Evolutionary conservation across 2,113 vertebrate species (phyloP).

Genomic region (Nibea coibor): DNA sequence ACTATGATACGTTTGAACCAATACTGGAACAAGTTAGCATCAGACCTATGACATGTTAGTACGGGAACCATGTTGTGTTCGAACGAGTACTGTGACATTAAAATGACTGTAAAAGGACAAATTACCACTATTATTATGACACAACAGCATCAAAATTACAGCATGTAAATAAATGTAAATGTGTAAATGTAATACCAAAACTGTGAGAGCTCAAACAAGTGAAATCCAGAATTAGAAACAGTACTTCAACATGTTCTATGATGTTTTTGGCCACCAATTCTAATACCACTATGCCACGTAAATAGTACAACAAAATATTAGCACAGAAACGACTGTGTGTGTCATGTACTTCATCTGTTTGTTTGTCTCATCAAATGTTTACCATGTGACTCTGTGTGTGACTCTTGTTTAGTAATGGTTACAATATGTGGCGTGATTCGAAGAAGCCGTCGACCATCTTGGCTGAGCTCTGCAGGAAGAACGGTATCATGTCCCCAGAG

Average conservation of each 20-base stretch:
- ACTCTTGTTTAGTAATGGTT: constrained; percentile 84
- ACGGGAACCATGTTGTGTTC: not conserved
- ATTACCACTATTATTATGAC: too few species aligned
- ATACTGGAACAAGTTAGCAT: rapidly evolving
- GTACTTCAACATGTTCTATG: not conserved
- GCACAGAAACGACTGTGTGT: not conserved
- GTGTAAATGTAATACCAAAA: not conserved
- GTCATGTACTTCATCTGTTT: not conserved
- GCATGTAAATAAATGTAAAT: too few species aligned
- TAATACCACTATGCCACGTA: too few species aligned
- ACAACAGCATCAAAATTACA: too few species aligned
- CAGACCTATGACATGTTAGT: not conserved
- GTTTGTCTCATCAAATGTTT: not conserved
- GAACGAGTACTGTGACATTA: too few species aligned
- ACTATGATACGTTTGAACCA: not conserved
- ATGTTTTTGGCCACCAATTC: too few species aligned
- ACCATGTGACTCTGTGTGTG: not conserved
- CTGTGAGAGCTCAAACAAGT: not conserved
- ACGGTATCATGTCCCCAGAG: constrained; percentile 86
- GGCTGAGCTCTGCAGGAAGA: constrained; percentile 89
- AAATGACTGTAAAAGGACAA: too few species aligned
- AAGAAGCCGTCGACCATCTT: constrained; percentile 91
- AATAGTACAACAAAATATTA: not conserved
- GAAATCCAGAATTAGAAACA: not conserved
- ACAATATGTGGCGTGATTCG: constrained; percentile 91